Evolutionary conservation across 1,140 invertebrate genomes (phyloP).

Genomic region (Drosophila prosaltans): DNA sequence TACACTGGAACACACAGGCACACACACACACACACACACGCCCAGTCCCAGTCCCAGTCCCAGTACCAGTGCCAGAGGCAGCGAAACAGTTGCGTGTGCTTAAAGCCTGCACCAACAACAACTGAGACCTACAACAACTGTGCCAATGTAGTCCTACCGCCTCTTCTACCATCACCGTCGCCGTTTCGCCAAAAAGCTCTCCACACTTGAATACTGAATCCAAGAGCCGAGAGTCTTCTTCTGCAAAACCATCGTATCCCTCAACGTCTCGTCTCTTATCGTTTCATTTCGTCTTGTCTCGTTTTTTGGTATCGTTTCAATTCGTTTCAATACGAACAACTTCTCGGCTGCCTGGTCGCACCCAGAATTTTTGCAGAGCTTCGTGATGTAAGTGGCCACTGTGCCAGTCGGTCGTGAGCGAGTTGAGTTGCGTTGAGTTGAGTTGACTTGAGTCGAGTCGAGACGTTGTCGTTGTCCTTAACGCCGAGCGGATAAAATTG

Average conservation of each 20-base stretch:
- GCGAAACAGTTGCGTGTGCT: conserved; percentile 59
- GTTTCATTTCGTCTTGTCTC: background rate
- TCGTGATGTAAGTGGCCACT: conserved; percentile 73
- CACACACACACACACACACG: conserved; percentile 19
- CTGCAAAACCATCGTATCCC: too few species aligned
- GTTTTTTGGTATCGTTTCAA: background rate
- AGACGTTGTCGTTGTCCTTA: conserved; percentile 62
- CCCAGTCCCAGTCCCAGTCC: background rate
- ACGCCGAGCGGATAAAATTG: conserved; percentile 67
- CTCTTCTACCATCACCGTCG: background rate
- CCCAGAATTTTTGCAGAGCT: conserved; percentile 71
- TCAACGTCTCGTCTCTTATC: too few species aligned
- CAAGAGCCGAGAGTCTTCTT: background rate
- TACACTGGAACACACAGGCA: conserved; percentile 13
- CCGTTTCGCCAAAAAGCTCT: conserved; percentile 32
- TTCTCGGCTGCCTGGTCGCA: conserved; percentile 64
- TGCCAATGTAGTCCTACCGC: conserved; percentile 44
- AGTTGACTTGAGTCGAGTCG: conserved; percentile 74
- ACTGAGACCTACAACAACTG: conserved; percentile 61
- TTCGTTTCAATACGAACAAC: conserved; percentile 1
- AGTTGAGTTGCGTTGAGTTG: conserved; percentile 54
- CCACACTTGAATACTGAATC: conserved; percentile 23
- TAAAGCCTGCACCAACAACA: conserved; percentile 72
- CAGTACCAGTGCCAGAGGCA: conserved; percentile 3
- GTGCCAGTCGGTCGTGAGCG: conserved; percentile 73